Evolutionary conservation across 2,797 vertebrate species (phyloP).

Genomic region (Propithecus deckenii): DNA sequence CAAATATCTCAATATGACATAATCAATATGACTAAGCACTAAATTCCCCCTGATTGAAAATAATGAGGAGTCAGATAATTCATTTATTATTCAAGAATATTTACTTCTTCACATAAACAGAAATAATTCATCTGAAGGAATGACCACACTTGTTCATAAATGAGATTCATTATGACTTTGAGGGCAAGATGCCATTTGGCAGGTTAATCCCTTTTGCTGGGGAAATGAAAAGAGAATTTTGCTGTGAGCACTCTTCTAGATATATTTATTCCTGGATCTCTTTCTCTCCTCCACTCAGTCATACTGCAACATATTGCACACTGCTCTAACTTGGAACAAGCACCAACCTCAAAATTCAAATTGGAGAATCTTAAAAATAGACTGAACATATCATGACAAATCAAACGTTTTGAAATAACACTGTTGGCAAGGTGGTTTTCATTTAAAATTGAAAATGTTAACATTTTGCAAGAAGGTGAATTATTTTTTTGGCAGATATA

Average conservation of each 20-base stretch:
- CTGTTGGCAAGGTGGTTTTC: conserved; percentile 74
- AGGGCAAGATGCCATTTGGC: conserved; percentile 34
- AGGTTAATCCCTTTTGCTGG: conserved; percentile 23
- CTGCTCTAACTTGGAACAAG: conserved; percentile 74
- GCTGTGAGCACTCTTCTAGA: conserved; percentile 34
- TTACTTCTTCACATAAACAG: not conserved
- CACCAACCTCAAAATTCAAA: conserved; percentile 73
- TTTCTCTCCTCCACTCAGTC: conserved; percentile 56
- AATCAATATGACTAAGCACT: not conserved
- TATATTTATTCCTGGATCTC: conserved; percentile 68
- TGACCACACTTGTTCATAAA: not conserved
- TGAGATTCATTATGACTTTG: conserved; percentile 44
- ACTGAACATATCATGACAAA: conserved; percentile 78
- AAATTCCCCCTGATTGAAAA: conserved; percentile 13
- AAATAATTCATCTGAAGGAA: conserved; percentile 39
- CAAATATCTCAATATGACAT: not conserved
- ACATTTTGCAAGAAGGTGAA: conserved; percentile 77
- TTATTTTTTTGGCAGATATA: conserved; percentile 67
- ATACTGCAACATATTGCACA: conserved; percentile 73
- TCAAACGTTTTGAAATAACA: conserved; percentile 79
- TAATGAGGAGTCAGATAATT: not conserved
- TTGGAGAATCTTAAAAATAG: conserved; percentile 78
- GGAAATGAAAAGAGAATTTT: conserved; percentile 47
- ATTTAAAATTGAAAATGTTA: conserved; percentile 78
- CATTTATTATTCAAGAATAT: not conserved